These are phyloP conservation scores for Drosophila rufa DNA, from an alignment of 1,140 invertebrate genomes.

Conservation along the genomic window DNA sequence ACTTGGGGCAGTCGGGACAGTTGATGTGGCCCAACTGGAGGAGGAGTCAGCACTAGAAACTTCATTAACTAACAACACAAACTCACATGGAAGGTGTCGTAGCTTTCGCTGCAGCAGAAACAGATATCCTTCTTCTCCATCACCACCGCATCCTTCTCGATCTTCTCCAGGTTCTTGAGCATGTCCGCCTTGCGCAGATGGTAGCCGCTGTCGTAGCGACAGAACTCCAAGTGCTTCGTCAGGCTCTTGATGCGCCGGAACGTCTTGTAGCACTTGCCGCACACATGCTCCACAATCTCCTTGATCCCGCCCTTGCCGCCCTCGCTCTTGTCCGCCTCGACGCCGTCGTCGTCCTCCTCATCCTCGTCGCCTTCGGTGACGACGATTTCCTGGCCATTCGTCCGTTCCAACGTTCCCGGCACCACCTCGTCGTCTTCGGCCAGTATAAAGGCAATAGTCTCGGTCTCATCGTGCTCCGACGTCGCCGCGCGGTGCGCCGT, in stretches of 20 bases:
- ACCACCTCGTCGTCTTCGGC: constrained; percentile 64
- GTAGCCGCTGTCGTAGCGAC: constrained; percentile 79
- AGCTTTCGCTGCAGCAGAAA: constrained; percentile 82
- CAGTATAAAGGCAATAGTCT: constrained; percentile 77
- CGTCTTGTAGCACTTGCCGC: constrained; percentile 82
- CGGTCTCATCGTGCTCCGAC: constrained; percentile 49
- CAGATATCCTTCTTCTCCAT: constrained; percentile 83
- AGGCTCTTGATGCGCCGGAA: constrained; percentile 75
- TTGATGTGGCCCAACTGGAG: constrained; percentile 79
- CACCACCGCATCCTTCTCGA: constrained; percentile 77
- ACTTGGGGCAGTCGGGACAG: constrained; percentile 85
- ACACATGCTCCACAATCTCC: constrained; percentile 83
- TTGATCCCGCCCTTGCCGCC: constrained; percentile 45
- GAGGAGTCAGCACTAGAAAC: background rate
- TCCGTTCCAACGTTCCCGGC: constrained; percentile 14
- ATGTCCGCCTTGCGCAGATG: constrained; percentile 80
- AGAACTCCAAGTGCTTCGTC: constrained; percentile 81
- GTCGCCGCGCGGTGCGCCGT: constrained; percentile 17
- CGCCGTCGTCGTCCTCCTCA: constrained; percentile 47
- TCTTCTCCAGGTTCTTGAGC: constrained; percentile 82
- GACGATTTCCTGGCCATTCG: constrained; percentile 57
- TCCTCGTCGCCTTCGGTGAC: constrained; percentile 48
- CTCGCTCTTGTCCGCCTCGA: constrained; percentile 42
- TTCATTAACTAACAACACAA: fast-evolving
- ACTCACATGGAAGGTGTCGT: constrained; percentile 83